Evolutionary conservation across 1,140 invertebrate species (phyloP), one percentile per base, ranked within the genome.

Genomic region (Helicorthomorpha holstii): DNA sequence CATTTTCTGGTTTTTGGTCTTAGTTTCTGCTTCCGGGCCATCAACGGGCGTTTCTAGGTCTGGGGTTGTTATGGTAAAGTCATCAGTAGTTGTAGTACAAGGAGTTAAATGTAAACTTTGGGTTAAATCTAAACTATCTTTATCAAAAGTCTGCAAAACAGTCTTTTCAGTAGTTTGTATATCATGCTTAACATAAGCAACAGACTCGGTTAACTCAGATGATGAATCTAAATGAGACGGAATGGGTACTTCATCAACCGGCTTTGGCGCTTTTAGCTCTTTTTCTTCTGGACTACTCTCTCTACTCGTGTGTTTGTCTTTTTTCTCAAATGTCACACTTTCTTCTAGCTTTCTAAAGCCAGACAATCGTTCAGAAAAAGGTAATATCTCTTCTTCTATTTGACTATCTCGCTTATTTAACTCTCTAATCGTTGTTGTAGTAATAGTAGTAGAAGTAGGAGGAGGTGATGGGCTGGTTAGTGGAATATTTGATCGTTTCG

Each of bases 21-120:
- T 52, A 10, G 24, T 3, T 19, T 43, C 51, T 19, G 41, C 41
- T 27, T 52, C 51, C n/a, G 51, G 51, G 7, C 45, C 41, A 29
- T 52, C 51, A 47, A 41, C 47, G 2, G 51, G 51, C 2, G 51
- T 52, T 38, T 52, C 51, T 19, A 52, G 23, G 47, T 52, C 51
- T 22, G 51, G 51, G 26, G 51, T 52, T 10, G 27, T 46, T 7
- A 46, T 46, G 19, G 19, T 12, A 46, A 46, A 25, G 7, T 46
- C 44, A 46, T 46, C 44, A 46, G 19, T 25, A 10, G 19, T 46
- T 41, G n/a, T n/a, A n/a, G n/a, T n/a, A n/a, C n/a, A n/a, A 34
- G 7, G 7, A 34, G 29, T 34, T 16, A 7, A 7, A 34, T 34
- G 7, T 7, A 34, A 16, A 16, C 16, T 16, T 7, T 7, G 7